Conservation (phyloP, 2,113 vertebrate species). For the Raja brachyura region DNA sequence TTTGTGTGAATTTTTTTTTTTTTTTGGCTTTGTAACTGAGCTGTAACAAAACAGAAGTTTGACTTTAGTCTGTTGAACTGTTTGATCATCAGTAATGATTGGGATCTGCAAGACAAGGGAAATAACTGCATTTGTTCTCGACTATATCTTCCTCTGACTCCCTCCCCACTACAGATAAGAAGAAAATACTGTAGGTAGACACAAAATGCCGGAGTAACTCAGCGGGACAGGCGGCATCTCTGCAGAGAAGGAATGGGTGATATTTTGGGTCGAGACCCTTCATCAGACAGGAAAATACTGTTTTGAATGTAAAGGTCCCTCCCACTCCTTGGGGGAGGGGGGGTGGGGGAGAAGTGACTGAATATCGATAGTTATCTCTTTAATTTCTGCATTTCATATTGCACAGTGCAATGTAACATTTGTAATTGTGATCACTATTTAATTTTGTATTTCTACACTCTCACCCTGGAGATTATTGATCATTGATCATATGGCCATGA, state of each 20-base stretch:
- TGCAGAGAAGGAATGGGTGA: no score
- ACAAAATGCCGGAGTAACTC: no score
- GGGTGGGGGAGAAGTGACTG: neutral
- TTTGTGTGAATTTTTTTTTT: constrained; percentile 30
- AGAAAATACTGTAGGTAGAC: neutral
- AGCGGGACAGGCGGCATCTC: no score
- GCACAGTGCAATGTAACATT: neutral
- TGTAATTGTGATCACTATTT: neutral
- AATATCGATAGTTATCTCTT: neutral
- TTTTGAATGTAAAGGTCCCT: neutral
- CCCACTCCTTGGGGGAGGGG: neutral
- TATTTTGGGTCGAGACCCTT: no score
- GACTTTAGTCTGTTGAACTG: neutral
- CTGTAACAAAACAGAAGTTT: constrained; percentile 34
- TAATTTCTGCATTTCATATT: neutral
- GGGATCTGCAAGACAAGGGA: constrained; percentile 38
- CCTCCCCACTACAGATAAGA: neutral
- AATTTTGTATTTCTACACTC: neutral
- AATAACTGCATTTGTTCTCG: constrained; percentile 34
- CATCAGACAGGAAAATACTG: no score
- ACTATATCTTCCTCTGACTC: constrained; percentile 3
- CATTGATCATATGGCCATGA: neutral
- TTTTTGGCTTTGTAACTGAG: constrained; percentile 17
- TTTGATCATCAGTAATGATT: constrained; percentile 37
- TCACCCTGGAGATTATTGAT: neutral